Conservation (phyloP, 2,113 vertebrate genomes). For the Zosterops pallidus region DNA sequence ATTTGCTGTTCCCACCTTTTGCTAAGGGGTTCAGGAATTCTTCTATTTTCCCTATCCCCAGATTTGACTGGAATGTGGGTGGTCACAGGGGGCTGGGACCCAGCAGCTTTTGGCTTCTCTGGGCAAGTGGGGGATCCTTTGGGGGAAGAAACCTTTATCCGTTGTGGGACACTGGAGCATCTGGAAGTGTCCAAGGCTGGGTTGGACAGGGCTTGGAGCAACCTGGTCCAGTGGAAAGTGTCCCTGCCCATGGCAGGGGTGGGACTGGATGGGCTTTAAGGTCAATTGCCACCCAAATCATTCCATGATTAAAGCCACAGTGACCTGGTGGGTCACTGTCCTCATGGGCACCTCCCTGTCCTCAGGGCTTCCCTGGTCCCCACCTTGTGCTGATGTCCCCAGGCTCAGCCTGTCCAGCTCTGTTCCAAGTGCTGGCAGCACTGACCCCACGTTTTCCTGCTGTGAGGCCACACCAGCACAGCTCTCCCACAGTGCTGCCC, state of each 20-base stretch:
- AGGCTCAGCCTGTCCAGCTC: neutral
- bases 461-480: neutral
- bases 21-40: neutral
- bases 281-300: neutral
- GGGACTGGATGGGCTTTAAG: neutral
- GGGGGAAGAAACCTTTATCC: neutral
- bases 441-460: neutral
- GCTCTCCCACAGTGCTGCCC: fast-evolving
- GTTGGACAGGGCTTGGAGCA: neutral
- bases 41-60: neutral
- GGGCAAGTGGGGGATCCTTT: neutral
- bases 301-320: neutral
- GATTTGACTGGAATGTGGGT: neutral
- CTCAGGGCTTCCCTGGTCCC: neutral
- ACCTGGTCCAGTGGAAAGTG: neutral
- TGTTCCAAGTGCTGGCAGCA: neutral
- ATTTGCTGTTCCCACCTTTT: too few species aligned
- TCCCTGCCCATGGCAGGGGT: neutral
- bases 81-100: neutral
- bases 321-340: neutral
- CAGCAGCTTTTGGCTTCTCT: neutral
- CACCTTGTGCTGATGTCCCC: neutral
- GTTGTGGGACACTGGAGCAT: neutral
- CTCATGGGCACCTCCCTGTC: neutral
- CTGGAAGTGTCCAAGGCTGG: neutral